phyloP scores from a whole-genome alignment of 2,797 vertebrate genomes.

The Esox lucius region DNA sequence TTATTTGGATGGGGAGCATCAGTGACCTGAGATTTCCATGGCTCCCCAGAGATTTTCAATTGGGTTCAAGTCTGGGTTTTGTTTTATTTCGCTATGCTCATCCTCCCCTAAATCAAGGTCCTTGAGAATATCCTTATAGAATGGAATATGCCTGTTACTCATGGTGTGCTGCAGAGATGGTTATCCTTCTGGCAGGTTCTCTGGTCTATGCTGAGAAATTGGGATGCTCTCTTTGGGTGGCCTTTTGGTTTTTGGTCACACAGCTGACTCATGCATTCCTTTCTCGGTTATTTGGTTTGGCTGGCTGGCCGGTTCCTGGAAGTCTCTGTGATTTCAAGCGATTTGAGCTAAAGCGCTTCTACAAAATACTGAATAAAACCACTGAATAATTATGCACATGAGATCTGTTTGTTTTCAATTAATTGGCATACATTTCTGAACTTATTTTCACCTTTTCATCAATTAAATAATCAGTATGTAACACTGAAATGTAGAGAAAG shows the following conservation, averaged over 20 bases:
- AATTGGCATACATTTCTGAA: no score
- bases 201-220: not conserved
- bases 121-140: not conserved
- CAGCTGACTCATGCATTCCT: not conserved
- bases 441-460: no score
- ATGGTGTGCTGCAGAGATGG: not conserved
- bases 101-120: not conserved
- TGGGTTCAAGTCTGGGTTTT: not conserved
- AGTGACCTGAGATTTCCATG: no score
- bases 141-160: not conserved
- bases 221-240: not conserved
- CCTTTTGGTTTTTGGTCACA: not conserved
- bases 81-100: not conserved
- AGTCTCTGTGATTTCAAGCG: not conserved
- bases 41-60: not conserved
- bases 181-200: not conserved
- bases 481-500: no score
- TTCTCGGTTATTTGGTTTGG: not conserved
- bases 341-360: no score
- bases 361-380: no score
- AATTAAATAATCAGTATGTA: no score
- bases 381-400: no score
- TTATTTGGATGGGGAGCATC: no score
- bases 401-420: no score
- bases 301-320: not conserved